phyloP scores from a whole-genome alignment of 2,797 vertebrate genomes.

The Ptychobarbus kaznakovi region DNA sequence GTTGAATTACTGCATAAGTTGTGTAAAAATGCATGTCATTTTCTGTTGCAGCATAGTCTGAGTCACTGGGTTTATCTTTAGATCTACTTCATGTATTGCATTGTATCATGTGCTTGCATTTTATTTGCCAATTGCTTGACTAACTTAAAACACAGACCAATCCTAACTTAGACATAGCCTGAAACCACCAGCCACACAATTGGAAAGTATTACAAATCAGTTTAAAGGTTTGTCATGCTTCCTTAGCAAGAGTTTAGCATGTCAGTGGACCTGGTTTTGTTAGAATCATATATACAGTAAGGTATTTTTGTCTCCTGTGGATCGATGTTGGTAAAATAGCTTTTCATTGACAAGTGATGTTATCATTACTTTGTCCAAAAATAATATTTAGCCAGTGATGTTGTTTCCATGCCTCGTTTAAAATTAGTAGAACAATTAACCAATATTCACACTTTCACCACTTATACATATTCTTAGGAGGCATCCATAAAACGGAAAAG shows the following conservation, averaged over 20 bases:
- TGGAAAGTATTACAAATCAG: not conserved
- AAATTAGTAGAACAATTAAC: not conserved
- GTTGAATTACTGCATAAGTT: not conserved
- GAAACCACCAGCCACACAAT: conserved; percentile 11
- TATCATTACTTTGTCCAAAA: not conserved
- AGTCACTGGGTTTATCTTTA: not conserved
- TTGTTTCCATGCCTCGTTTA: not conserved
- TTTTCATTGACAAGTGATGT: not conserved
- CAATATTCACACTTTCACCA: not conserved
- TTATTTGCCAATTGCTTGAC: not conserved
- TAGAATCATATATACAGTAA: not conserved
- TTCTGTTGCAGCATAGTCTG: not conserved
- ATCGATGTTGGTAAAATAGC: not conserved
- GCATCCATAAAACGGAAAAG: not conserved
- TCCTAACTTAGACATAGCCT: conserved; percentile 13
- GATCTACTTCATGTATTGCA: not conserved
- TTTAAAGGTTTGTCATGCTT: not conserved
- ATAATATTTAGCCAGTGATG: not conserved
- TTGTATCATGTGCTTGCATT: not conserved
- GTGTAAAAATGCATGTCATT: not conserved
- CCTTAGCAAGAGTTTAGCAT: not conserved
- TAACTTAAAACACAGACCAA: conserved; percentile 5
- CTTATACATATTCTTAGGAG: not conserved
- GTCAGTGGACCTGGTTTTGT: not conserved
- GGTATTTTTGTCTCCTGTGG: not conserved